Base-by-base conservation (phyloP, 2,113 vertebrate genomes). In the Lota lota region DNA sequence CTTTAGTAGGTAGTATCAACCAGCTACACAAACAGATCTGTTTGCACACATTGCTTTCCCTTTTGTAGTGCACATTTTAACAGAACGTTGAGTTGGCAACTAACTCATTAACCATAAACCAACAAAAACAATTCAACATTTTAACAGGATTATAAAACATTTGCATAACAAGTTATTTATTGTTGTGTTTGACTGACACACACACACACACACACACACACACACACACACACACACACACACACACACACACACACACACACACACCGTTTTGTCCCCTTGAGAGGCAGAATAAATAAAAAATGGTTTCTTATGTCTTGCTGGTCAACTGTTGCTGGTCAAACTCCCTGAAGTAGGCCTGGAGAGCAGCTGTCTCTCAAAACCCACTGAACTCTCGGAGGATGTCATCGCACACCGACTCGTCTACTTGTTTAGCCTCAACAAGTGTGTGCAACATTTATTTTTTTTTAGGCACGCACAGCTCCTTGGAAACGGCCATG, bases 401-500 rank as follows among this genome's bases (percentile, higher is more conserved):
- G n/a, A n/a, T n/a, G n/a, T n/a, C n/a, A n/a, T n/a, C n/a, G n/a
- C n/a, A n/a, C n/a, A n/a, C n/a, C n/a, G n/a, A n/a, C n/a, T n/a
- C n/a, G n/a, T n/a, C n/a, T n/a, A n/a, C n/a, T n/a, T n/a, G n/a
- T n/a, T n/a, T n/a, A n/a, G n/a, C n/a, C n/a, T n/a, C n/a, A n/a
- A n/a, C n/a, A n/a, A n/a, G n/a, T n/a, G n/a, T n/a, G 61, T 70
- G 63, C 36, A 80, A 18, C 16, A 70, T 73, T 50, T 21, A 75
- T 47, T n/a, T 72, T 50, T 73, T 76, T 69, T 76, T 65, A 61
- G 1, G 50, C 58, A 17, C 5, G 16, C 69, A 76, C 14, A 75
- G 22, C 14, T 73, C 69, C 47, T 73, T 77, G 61, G 15, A 20
- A 64, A 51, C 64, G 20, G 67, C 74, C 70, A 80, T 80, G 11